Percentiles rank a stretch among this genome's conserved stretches.
Evolutionary conservation across 2,888 invertebrate genomes (phyloP).

Genomic region (Idaea straminata): DNA sequence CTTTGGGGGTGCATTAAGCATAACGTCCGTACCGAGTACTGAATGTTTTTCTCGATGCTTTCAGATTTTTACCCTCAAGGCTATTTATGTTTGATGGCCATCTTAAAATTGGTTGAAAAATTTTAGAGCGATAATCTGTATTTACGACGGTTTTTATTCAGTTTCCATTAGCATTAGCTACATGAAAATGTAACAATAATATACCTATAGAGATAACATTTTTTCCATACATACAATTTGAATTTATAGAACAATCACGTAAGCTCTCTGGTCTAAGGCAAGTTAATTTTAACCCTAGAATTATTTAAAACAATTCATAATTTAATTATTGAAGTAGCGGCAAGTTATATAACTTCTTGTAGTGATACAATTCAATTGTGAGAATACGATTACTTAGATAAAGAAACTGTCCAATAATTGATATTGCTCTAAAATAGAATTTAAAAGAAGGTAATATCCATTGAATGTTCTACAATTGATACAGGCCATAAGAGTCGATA

Average conservation of each 20-base stretch:
- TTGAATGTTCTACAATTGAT: constrained; percentile 21
- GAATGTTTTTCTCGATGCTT: constrained; percentile 76
- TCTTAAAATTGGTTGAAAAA: constrained; percentile 62
- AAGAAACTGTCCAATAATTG: not conserved
- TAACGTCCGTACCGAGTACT: constrained; percentile 69
- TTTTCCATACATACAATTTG: too few relatives aligned
- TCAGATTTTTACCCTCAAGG: constrained; percentile 72
- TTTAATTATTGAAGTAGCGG: too few relatives aligned
- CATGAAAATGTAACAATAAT: constrained; percentile 12
- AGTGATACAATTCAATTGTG: too few relatives aligned
- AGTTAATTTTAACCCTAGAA: too few relatives aligned
- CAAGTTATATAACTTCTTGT: too few relatives aligned
- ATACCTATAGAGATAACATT: not conserved
- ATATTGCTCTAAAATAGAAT: not conserved
- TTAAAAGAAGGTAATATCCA: not conserved
- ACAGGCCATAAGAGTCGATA: constrained; percentile 38
- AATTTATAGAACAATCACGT: too few relatives aligned
- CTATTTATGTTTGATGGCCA: constrained; percentile 69
- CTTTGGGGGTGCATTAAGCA: constrained; percentile 81
- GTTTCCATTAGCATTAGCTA: not conserved
- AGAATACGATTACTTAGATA: too few relatives aligned
- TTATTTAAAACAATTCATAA: too few relatives aligned
- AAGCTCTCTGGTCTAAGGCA: too few relatives aligned
- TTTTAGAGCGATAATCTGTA: constrained; percentile 41
- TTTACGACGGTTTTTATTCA: constrained; percentile 14